phyloP scores from a whole-genome alignment of 2,888 invertebrate genomes.

The Leptogaster cylindrica region DNA sequence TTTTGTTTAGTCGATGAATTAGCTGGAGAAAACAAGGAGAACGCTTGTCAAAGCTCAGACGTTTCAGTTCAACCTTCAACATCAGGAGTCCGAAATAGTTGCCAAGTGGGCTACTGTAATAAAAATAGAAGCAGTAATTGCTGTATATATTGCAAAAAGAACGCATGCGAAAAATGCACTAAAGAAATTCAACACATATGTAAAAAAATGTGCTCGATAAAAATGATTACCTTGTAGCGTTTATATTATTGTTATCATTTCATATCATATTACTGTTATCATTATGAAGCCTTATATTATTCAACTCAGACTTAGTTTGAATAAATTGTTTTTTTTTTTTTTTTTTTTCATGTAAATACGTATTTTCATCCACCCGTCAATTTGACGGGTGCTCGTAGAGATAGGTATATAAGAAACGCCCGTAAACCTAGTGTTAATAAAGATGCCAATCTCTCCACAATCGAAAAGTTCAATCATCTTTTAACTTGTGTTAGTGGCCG shows the following conservation, averaged over 20 bases:
- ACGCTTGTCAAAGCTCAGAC: conserved; percentile 35
- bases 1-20: conserved; percentile 4
- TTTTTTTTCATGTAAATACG: too few species aligned
- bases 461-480: too few species aligned
- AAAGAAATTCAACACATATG: background rate
- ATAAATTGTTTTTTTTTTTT: too few species aligned
- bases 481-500: too few species aligned
- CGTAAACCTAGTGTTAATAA: background rate
- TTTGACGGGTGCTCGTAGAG: background rate
- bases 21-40: background rate
- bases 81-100: background rate
- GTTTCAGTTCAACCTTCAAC: too few species aligned
- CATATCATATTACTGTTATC: too few species aligned
- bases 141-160: conserved; percentile 1
- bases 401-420: background rate
- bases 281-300: too few species aligned
- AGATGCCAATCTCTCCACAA: too few species aligned
- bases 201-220: too few species aligned
- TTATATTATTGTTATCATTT: too few species aligned
- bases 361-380: background rate
- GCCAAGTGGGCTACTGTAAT: conserved; percentile 13
- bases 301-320: too few species aligned
- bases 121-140: conserved; percentile 3
- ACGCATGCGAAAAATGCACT: background rate
- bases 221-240: too few species aligned